Evolutionary conservation across 2,888 invertebrate species (phyloP), one percentile per base, ranked within the genome.

Genomic region (Torymus auratus): DNA sequence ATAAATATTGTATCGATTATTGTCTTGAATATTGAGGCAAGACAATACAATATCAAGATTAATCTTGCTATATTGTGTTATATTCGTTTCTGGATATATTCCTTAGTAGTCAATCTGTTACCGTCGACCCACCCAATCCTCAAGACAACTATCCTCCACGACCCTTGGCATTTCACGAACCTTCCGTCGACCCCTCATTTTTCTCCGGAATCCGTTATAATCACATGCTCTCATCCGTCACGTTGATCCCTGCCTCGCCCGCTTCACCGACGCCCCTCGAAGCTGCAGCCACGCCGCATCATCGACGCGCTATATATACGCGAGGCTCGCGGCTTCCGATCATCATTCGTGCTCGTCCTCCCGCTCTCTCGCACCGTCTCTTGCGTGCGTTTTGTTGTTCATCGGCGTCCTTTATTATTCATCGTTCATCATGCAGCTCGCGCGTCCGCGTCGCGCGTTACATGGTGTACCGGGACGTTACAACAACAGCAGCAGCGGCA

Each of bases 321-420:
- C 20, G 20, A 41, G 23, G 60, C 74, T 82, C 82, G 83, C 11
- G 23, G 67, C 83, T 84, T 83, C 84, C 86, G 86, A 88, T 88
- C 88, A 88, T 88, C 88, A 88, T 87, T 86, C 85, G 17, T 41
- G 12, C 41, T 41, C 58, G 15, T 0, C 41, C 50, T 15, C 52
- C n/a, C 74, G n/a, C 28, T 12, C 23, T 13, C 67, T 4, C 13
- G n/a, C 28, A 5, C 0, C 4, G 50, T 28, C 28, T 28, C 60
- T 5, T 60, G 12, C 69, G 50, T 55, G 41, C 85, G 85, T 88
- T 88, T 87, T 86, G 85, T 86, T 85, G 86, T 87, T 88, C 86
- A 86, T 88, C 85, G 88, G 85, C 81, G 84, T 84, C 86, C 85
- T 88, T 89, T 87, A 89, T 87, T 88, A 88, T 88, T 87, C 87